These are phyloP conservation scores for Sebastes kiyomatsui DNA, from an alignment of 2,797 vertebrate genomes.

Conservation along the genomic window DNA sequence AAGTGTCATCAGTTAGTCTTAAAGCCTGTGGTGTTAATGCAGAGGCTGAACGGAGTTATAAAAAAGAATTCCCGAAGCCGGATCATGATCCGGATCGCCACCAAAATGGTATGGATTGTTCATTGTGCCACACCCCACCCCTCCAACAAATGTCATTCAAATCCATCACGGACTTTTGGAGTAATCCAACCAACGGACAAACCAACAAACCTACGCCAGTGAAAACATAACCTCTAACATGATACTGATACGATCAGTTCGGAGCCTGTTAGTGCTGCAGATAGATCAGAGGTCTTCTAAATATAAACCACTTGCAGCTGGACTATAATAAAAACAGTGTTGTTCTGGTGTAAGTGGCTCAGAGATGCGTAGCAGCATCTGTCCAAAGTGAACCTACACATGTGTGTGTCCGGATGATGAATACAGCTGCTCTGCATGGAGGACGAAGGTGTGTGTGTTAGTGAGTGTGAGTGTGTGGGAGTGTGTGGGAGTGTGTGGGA, in stretches of 20 bases:
- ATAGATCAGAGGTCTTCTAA: slow-evolving; percentile 18
- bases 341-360: slow-evolving; percentile 20
- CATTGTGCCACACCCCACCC: too few species aligned
- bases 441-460: neutral
- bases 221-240: neutral
- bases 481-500: too few species aligned
- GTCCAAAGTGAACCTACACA: slow-evolving; percentile 1
- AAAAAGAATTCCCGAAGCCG: too few species aligned
- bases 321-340: neutral
- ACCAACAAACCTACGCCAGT: too few species aligned
- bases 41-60: too few species aligned
- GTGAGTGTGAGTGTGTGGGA: slow-evolving; percentile 23
- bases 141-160: too few species aligned
- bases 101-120: too few species aligned
- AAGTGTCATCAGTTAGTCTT: too few species aligned
- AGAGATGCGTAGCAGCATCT: neutral
- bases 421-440: slow-evolving; percentile 13
- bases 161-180: too few species aligned
- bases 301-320: slow-evolving; percentile 22
- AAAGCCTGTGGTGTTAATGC: too few species aligned
- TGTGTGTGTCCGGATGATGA: slow-evolving; percentile 9
- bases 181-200: too few species aligned
- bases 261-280: neutral
- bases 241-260: neutral
- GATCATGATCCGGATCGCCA: too few species aligned